These are phyloP conservation scores for Sorex maritimensis DNA, from an alignment of 2,797 vertebrate species.

Conservation along the genomic window DNA sequence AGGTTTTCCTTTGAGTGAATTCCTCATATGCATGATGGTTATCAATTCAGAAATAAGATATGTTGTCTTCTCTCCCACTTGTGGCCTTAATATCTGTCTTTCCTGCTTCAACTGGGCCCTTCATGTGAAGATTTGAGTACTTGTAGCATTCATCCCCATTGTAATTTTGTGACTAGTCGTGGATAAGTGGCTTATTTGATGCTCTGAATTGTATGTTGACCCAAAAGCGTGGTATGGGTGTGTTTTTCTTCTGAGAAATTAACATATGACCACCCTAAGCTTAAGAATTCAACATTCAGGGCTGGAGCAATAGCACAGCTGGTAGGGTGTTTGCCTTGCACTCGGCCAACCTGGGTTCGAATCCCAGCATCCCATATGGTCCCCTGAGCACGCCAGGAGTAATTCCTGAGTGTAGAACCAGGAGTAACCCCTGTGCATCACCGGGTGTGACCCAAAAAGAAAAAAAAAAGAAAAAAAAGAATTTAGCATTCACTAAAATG, in stretches of 20 bases:
- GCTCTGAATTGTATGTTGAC: not conserved
- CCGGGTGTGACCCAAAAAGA: too few species aligned
- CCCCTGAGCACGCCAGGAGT: too few species aligned
- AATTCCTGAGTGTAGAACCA: too few species aligned
- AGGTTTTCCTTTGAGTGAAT: not conserved
- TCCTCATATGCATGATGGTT: not conserved
- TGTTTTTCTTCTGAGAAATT: slow-evolving; percentile 23
- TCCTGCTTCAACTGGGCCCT: not conserved
- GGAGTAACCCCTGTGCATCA: too few species aligned
- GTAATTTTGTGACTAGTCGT: not conserved
- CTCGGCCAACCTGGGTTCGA: too few species aligned
- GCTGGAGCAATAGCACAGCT: too few species aligned
- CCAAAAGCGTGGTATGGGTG: not conserved
- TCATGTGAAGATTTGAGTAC: not conserved
- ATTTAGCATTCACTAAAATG: slow-evolving; percentile 7
- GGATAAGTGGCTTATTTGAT: not conserved
- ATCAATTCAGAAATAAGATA: not conserved
- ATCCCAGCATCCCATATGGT: too few species aligned
- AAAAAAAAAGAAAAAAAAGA: not conserved
- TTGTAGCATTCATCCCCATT: not conserved
- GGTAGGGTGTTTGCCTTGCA: too few species aligned
- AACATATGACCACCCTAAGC: not conserved
- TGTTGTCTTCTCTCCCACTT: not conserved
- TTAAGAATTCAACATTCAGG: not conserved
- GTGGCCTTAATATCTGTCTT: not conserved